Base-by-base conservation (phyloP, 2,888 invertebrate genomes). In the Eilema depressum region DNA sequence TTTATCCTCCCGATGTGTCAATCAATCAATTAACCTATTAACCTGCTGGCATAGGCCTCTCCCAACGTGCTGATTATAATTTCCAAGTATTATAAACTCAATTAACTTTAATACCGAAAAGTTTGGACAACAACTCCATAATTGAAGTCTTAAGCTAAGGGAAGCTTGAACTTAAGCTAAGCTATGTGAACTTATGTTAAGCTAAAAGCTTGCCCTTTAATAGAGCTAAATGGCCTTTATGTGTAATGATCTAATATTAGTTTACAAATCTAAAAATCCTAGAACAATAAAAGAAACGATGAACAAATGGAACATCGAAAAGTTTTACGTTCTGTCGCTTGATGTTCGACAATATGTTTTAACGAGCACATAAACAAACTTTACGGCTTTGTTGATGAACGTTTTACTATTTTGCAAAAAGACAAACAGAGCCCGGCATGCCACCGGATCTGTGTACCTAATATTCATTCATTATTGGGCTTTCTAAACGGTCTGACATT, bases 311-410 rank as follows among this genome's bases (percentile, higher is more conserved):
- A 83, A 83, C 79, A 84, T 85, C 82, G 75, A 83, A 84, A 82
- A 83, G 68, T 84, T 84, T 84, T 84, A 84, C 86, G 86, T 83
- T 78, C 78, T 81, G 83, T 81, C 80, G 82, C 80, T 81, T 85
- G 82, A 80, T 78, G 76, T 77, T 76, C 83, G 82, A 84, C 86
- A 85, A 82, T 84, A 84, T 82, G 82, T 82, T 86, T 85, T 88
- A 88, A 90, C 86, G 88, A 86, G 81, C 77, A 71, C 83, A 83
- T 88, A 87, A 89, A 90, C 87, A 83, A 79, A 76, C 70, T 86
- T 88, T 88, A 89, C 86, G 84, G 82, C 85, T 78, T 78, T 76
- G 83, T 81, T 83, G 86, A 83, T 88, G 83, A 89, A 89, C 83
- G 85, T 85, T 87, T 88, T 87, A 88, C 81, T 88, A 82, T 84